These are phyloP conservation scores for Aphidius gifuensis DNA, from an alignment of 1,140 invertebrate genomes.

Conservation along the genomic window DNA sequence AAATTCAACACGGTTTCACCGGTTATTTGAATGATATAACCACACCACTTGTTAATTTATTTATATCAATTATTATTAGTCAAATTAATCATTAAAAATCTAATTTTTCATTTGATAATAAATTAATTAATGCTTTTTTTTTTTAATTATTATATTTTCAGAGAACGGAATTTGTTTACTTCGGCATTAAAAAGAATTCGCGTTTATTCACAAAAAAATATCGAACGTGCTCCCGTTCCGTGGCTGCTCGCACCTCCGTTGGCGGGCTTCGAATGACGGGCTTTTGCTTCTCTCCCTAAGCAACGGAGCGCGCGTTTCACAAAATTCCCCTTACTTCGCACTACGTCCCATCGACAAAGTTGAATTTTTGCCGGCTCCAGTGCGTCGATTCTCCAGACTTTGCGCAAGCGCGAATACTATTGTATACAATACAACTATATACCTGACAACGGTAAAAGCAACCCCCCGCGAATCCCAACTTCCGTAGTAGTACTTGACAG, in stretches of 20 bases:
- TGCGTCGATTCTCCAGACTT: no score
- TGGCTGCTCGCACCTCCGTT: conserved; percentile 52
- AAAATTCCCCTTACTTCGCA: conserved; percentile 22
- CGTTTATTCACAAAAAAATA: conserved; percentile 21
- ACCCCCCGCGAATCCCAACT: conserved; percentile 32
- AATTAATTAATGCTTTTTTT: no score
- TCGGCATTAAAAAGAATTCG: conserved; percentile 26
- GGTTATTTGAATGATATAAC: no score
- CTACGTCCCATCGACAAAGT: not conserved
- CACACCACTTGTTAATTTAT: no score
- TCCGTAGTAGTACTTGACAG: conserved; percentile 30
- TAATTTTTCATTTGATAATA: no score
- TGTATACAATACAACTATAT: no score
- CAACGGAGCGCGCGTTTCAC: conserved; percentile 20
- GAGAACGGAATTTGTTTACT: no score
- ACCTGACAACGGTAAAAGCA: conserved; percentile 36
- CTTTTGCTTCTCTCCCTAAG: conserved; percentile 38
- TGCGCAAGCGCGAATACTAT: not conserved
- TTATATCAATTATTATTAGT: no score
- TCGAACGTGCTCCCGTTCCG: conserved; percentile 41
- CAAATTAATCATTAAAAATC: no score
- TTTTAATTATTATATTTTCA: no score
- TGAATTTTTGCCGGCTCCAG: not conserved
- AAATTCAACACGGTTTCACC: no score
- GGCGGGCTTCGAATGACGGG: conserved; percentile 53